Conservation (phyloP, 2,113 vertebrate genomes). For the Peromyscus polionotus region DNA sequence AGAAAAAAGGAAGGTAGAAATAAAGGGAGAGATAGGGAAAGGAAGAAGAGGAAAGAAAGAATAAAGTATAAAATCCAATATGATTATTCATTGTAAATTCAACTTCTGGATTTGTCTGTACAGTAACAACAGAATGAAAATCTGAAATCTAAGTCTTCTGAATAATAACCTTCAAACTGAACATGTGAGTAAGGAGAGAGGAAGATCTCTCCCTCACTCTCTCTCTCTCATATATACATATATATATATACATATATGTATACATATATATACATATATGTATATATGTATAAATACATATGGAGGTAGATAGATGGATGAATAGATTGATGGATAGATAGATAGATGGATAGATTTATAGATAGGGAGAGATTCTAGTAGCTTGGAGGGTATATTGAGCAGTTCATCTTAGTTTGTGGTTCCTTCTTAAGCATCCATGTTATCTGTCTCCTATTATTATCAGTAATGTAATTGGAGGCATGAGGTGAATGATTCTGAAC, state of each 20-base stretch:
- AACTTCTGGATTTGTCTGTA: not conserved
- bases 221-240: no score
- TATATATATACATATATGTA: no score
- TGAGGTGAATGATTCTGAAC: not conserved
- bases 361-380: not conserved
- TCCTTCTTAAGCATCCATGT: not conserved
- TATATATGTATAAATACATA: no score
- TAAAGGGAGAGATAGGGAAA: not conserved
- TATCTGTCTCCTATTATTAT: not conserved
- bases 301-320: not conserved
- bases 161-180: constrained; percentile 3
- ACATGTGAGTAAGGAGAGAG: not conserved
- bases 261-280: no score
- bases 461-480: not conserved
- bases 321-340: not conserved
- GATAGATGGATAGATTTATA: not conserved
- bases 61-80: not conserved
- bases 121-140: not conserved
- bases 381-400: not conserved
- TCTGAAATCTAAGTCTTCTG: not conserved
- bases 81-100: not conserved
- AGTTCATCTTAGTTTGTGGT: not conserved
- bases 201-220: no score
- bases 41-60: not conserved
- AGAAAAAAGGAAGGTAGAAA: not conserved